Evolutionary conservation across 2,888 invertebrate species (phyloP).

Genomic region (Pyrochroa serraticornis): DNA sequence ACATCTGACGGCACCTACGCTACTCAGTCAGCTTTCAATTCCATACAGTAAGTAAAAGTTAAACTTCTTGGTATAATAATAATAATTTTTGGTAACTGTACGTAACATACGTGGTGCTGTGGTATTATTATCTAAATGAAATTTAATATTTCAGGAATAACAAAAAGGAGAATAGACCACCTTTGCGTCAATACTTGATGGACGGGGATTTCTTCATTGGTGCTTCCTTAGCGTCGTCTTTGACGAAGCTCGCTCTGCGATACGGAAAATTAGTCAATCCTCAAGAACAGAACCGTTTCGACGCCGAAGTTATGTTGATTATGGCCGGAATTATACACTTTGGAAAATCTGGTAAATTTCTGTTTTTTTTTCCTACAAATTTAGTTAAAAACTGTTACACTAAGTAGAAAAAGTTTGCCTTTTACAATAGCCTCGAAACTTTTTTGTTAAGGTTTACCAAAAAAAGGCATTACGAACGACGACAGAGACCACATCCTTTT

Average conservation of each 20-base stretch:
- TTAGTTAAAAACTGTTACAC: no score
- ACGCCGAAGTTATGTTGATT: slow-evolving; percentile 85
- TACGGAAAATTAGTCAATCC: slow-evolving; percentile 62
- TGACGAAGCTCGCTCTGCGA: slow-evolving; percentile 87
- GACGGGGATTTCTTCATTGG: slow-evolving; percentile 97
- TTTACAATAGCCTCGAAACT: slow-evolving; percentile 11
- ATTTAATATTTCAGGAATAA: slow-evolving; percentile 54
- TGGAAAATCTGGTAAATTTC: slow-evolving; percentile 72
- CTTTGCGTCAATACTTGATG: slow-evolving; percentile 85
- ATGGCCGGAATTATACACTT: slow-evolving; percentile 85
- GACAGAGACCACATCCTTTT: slow-evolving; percentile 88
- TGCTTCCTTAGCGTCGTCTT: slow-evolving; percentile 87
- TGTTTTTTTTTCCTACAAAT: no score
- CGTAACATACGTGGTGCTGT: no score
- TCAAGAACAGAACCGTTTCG: slow-evolving; percentile 62
- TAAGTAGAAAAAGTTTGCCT: no score
- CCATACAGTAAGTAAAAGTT: slow-evolving; percentile 71
- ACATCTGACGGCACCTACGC: slow-evolving; percentile 99
- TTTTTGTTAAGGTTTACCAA: slow-evolving; percentile 60
- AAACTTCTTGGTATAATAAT: no score
- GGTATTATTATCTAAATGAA: no score
- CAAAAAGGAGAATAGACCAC: slow-evolving; percentile 75
- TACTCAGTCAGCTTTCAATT: slow-evolving; percentile 94
- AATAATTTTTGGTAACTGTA: background rate
- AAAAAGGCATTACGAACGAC: slow-evolving; percentile 91